A percentile compares a stretch with the other conserved stretches of the same genome.
phyloP scores from a whole-genome alignment of 2,797 vertebrate species.

The Cuniculus paca region DNA sequence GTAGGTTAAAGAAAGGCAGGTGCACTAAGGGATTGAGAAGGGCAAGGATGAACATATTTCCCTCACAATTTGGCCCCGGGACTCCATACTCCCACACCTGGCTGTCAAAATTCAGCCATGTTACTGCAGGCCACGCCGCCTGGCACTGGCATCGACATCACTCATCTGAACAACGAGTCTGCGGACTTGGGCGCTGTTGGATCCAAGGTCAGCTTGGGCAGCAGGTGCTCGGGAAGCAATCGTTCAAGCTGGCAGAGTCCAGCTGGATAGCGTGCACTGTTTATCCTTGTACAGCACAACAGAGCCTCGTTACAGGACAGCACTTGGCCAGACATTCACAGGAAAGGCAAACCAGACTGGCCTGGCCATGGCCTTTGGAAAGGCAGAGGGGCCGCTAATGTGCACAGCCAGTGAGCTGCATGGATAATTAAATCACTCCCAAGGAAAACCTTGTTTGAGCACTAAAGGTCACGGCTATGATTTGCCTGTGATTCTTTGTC shows the following conservation, averaged over 20 bases:
- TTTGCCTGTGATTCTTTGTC: constrained; percentile 78
- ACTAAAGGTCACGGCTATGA: constrained; percentile 71
- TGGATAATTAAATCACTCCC: constrained; percentile 78
- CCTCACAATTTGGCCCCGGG: not conserved
- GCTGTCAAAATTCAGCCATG: not conserved
- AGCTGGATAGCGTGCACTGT: constrained; percentile 67
- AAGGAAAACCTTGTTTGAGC: constrained; percentile 79
- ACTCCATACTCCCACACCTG: not conserved
- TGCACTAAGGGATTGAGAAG: not conserved
- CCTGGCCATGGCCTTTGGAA: constrained; percentile 66
- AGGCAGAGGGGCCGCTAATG: constrained; percentile 76
- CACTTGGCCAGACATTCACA: constrained; percentile 48
- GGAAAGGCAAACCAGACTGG: constrained; percentile 66
- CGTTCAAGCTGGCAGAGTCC: constrained; percentile 35
- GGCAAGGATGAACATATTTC: not conserved
- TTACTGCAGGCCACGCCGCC: not conserved
- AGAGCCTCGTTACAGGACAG: constrained; percentile 67
- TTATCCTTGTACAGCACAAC: constrained; percentile 78
- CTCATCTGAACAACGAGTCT: not conserved
- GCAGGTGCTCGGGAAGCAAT: constrained; percentile 76
- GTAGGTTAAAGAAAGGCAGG: not conserved
- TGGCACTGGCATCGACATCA: not conserved
- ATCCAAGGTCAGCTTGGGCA: constrained; percentile 67
- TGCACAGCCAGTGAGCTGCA: constrained; percentile 55
- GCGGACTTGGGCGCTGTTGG: not conserved